Conservation (phyloP, 64 coral and sea anemone genomes). For the Orbicella faveolata region DNA sequence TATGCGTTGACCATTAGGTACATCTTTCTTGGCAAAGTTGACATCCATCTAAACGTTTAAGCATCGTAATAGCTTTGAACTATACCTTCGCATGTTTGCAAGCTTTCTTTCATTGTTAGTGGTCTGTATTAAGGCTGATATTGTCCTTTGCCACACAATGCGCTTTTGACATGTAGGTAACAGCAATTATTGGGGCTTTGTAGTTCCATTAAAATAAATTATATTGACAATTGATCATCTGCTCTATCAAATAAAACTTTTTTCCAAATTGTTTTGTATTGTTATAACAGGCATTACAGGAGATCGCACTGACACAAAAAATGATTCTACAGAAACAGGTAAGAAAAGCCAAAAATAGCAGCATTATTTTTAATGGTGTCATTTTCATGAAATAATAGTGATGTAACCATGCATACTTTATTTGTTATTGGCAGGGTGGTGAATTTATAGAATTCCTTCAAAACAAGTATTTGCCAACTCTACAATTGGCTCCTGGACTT, state of each 20-base stretch:
- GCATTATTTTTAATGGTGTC: background rate
- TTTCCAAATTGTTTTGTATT: background rate
- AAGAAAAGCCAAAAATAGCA: background rate
- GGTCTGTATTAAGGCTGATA: background rate
- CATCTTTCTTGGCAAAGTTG: no score
- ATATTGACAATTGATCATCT: no score
- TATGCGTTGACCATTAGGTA: no score
- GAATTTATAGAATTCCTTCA: conserved; percentile 78
- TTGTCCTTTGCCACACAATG: background rate
- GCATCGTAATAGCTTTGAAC: no score
- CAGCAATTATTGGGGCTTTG: no score
- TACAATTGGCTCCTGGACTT: conserved; percentile 72
- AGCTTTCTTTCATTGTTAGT: background rate
- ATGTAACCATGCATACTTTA: background rate
- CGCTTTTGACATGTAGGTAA: background rate
- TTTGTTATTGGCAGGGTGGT: conserved; percentile 38
- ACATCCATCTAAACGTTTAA: no score
- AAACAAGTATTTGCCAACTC: conserved; percentile 84
- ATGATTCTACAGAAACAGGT: conserved; percentile 92
- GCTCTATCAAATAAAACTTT: no score
- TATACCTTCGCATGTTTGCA: no score
- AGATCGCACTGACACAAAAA: conserved; percentile 89
- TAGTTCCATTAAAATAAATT: no score
- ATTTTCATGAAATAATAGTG: background rate
- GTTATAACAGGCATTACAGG: conserved; percentile 77